phyloP scores from a whole-genome alignment of 2,888 invertebrate genomes.

The Mystacides longicornis region DNA sequence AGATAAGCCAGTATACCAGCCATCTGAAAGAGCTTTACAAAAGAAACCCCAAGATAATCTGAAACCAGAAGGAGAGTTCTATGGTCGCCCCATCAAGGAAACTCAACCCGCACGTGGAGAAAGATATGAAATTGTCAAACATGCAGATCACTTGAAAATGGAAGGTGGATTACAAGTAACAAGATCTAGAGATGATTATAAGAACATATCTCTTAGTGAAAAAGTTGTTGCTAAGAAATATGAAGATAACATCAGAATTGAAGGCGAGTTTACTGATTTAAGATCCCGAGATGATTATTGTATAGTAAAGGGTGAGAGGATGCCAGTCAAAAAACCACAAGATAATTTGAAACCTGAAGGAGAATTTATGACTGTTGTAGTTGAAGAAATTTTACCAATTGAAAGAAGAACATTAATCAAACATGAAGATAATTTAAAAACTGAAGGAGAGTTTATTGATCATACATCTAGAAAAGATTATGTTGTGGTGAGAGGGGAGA shows the following conservation, averaged over 20 bases:
- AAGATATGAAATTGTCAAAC: conserved; percentile 51
- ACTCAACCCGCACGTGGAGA: conserved; percentile 48
- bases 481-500: conserved; percentile 51
- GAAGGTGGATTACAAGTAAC: conserved; percentile 54
- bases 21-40: conserved; percentile 41
- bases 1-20: conserved; percentile 38
- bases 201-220: conserved; percentile 48
- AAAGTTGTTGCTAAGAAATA: conserved; percentile 45
- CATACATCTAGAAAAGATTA: conserved; percentile 46
- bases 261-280: conserved; percentile 42
- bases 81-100: conserved; percentile 28
- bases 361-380: conserved; percentile 43
- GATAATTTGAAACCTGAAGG: conserved; percentile 49
- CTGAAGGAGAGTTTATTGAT: conserved; percentile 50
- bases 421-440: conserved; percentile 47
- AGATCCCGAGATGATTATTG: conserved; percentile 33
- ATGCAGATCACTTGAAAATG: conserved; percentile 61
- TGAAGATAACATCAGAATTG: conserved; percentile 50
- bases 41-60: conserved; percentile 51
- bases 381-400: conserved; percentile 38
- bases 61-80: conserved; percentile 49
- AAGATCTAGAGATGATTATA: conserved; percentile 50
- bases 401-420: conserved; percentile 48
- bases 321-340: conserved; percentile 33
- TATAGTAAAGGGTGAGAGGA: conserved; percentile 37